Conservation (phyloP, 2,888 invertebrate species). For the Drosophila cyrtoloma region DNA sequence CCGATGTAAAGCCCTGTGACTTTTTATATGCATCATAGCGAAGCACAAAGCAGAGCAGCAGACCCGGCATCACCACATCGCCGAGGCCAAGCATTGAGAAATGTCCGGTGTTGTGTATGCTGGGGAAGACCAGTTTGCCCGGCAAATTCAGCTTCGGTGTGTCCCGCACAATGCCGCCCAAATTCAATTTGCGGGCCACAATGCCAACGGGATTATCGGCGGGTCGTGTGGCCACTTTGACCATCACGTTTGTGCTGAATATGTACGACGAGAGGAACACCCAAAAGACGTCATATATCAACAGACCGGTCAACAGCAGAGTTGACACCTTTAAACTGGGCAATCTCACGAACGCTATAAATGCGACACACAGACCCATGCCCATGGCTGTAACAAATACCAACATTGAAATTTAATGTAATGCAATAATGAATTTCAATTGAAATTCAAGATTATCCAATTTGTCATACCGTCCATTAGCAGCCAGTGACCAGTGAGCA, state of each 20-base stretch:
- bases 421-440: conserved; percentile 2
- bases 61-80: conserved; percentile 97
- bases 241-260: conserved; percentile 99
- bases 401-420: neutral
- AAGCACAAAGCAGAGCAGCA: conserved; percentile 97
- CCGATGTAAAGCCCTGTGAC: conserved; percentile 87
- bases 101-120: conserved; percentile 97
- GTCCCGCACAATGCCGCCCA: conserved; percentile 95
- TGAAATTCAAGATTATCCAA: neutral
- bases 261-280: conserved; percentile 99
- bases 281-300: conserved; percentile 99
- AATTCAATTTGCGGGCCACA: conserved; percentile 96
- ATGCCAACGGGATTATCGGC: conserved; percentile 97
- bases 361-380: conserved; percentile 98
- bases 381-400: conserved; percentile 92
- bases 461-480: conserved; percentile 94
- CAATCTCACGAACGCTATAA: conserved; percentile 97
- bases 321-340: conserved; percentile 98
- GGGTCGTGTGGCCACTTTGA: conserved; percentile 94
- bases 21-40: conserved; percentile 99
- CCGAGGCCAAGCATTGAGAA: conserved; percentile 97
- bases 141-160: conserved; percentile 98
- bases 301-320: conserved; percentile 94
- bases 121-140: conserved; percentile 98
- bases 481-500: conserved; percentile 98